These are phyloP conservation scores for Prietella phreatophila DNA, from an alignment of 2,113 vertebrate species.

Conservation along the genomic window DNA sequence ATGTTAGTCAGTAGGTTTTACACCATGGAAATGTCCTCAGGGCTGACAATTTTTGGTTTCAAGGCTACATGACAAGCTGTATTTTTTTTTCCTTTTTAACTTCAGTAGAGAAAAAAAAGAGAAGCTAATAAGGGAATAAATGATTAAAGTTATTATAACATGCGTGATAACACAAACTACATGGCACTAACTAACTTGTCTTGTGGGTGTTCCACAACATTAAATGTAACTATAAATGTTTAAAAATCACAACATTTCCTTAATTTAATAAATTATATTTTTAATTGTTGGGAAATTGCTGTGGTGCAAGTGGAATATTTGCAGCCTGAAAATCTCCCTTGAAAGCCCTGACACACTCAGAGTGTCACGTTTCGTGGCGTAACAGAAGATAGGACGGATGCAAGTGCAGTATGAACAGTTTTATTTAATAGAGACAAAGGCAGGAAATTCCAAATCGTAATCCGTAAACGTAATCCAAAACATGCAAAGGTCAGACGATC, in stretches of 20 bases:
- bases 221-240: neutral
- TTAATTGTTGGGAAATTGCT: neutral
- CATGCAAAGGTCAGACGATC: no score
- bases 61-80: neutral
- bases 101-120: neutral
- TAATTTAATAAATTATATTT: neutral
- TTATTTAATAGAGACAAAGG: no score
- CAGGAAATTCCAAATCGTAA: no score
- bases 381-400: no score
- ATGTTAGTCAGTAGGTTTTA: neutral
- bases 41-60: no score
- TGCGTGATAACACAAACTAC: neutral
- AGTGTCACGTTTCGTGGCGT: no score
- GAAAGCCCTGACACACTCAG: neutral
- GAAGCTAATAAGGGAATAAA: neutral
- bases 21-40: neutral
- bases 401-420: no score
- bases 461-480: no score
- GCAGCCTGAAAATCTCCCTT: neutral
- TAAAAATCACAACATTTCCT: neutral
- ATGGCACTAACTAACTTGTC: neutral
- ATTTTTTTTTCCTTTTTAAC: neutral
- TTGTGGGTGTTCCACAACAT: neutral
- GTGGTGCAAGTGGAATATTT: neutral
- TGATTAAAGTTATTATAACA: neutral